A percentile compares a stretch with the other conserved stretches of the same genome.
These are phyloP conservation scores for Junco hyemalis DNA, from an alignment of 2,113 vertebrate genomes.

Conservation along the genomic window DNA sequence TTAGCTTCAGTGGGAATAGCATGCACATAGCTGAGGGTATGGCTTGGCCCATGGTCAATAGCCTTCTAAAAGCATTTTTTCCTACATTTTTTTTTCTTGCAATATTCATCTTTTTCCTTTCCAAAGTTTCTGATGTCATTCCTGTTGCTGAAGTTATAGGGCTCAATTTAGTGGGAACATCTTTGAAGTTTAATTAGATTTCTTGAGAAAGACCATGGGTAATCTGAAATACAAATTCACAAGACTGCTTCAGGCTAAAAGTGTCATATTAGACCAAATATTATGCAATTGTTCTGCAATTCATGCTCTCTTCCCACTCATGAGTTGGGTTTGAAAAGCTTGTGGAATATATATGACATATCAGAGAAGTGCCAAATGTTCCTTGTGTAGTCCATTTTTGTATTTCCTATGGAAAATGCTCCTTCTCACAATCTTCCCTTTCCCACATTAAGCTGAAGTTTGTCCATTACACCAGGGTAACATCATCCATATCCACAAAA, in stretches of 20 bases:
- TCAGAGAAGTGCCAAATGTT: neutral
- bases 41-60: constrained; percentile 1
- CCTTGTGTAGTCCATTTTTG: neutral
- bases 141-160: neutral
- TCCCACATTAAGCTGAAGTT: neutral
- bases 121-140: constrained; percentile 22
- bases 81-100: neutral
- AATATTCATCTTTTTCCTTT: constrained; percentile 14
- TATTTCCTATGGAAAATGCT: neutral
- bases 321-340: neutral
- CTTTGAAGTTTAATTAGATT: constrained; percentile 52
- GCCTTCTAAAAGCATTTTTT: neutral
- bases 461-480: neutral
- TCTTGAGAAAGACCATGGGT: constrained; percentile 23
- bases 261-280: constrained; percentile 20
- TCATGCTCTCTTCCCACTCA: neutral
- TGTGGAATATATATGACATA: neutral
- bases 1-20: constrained; percentile 7
- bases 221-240: constrained; percentile 11
- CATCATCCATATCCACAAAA: neutral
- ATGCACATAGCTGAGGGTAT: neutral
- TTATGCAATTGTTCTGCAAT: constrained; percentile 14
- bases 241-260: neutral
- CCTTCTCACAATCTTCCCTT: neutral
- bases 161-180: constrained; percentile 16